These are phyloP conservation scores for Rhingia campestris DNA, from an alignment of 2,888 invertebrate species.

Conservation along the genomic window DNA sequence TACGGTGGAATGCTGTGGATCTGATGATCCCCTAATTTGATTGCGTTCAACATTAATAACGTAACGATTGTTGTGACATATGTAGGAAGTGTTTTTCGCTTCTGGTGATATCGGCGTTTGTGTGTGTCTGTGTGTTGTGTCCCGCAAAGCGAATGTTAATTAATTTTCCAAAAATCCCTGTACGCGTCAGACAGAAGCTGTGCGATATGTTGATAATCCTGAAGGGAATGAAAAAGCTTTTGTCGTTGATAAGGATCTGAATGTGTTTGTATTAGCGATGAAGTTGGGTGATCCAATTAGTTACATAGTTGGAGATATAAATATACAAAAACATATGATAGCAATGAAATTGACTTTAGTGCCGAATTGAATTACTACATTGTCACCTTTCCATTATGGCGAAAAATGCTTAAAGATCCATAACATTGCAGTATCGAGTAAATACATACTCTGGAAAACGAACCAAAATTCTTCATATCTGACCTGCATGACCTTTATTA, in stretches of 20 bases:
- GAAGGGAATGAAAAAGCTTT: constrained; percentile 15
- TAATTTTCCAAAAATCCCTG: constrained; percentile 57
- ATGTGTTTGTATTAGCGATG: background rate
- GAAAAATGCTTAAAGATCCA: no score
- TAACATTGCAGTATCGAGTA: no score
- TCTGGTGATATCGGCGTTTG: constrained; percentile 17
- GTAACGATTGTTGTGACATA: constrained; percentile 72
- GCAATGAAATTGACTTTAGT: no score
- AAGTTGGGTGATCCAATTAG: constrained; percentile 3
- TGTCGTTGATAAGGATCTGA: constrained; percentile 23
- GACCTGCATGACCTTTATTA: no score
- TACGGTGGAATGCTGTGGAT: constrained; percentile 42
- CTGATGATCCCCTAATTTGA: constrained; percentile 66
- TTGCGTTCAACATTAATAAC: constrained; percentile 66
- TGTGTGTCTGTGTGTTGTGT: constrained; percentile 3
- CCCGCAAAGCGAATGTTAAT: constrained; percentile 42
- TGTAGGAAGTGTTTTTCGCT: constrained; percentile 56
- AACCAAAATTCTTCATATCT: no score
- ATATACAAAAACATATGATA: no score
- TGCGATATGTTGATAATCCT: constrained; percentile 56
- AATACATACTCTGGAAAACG: no score
- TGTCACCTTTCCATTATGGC: no score
- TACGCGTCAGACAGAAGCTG: background rate
- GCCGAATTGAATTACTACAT: no score
- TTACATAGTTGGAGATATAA: background rate